phyloP scores from a whole-genome alignment of 2,888 invertebrate species.

The Megastigmus dorsalis region DNA sequence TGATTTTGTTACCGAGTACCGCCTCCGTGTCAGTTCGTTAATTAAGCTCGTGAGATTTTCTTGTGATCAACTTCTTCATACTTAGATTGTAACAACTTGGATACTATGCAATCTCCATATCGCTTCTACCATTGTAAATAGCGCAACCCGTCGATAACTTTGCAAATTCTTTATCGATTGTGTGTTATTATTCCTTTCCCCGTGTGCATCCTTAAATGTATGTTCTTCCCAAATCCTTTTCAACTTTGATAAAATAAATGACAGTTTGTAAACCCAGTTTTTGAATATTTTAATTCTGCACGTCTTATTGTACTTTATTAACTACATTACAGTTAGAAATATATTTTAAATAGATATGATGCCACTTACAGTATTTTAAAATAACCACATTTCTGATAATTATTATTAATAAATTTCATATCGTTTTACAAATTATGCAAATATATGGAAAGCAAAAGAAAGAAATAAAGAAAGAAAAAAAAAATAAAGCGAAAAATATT shows the following conservation, averaged over 20 bases:
- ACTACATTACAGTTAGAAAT: too few species aligned
- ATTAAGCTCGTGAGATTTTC: too few species aligned
- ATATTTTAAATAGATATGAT: too few species aligned
- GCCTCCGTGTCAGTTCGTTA: too few species aligned
- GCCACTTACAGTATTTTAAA: not conserved
- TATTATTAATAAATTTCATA: too few species aligned
- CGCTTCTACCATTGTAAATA: constrained; percentile 26
- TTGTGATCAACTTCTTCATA: not conserved
- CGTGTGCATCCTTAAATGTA: not conserved
- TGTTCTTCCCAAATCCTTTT: not conserved
- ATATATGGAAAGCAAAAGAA: too few species aligned
- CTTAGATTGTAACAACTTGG: not conserved
- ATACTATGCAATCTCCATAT: not conserved
- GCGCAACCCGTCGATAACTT: constrained; percentile 9
- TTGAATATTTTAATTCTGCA: not conserved
- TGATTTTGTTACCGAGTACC: too few species aligned
- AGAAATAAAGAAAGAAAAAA: too few species aligned
- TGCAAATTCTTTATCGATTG: not conserved
- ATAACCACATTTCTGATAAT: too few species aligned
- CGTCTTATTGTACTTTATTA: too few species aligned
- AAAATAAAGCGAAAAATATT: too few species aligned
- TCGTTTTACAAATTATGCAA: too few species aligned
- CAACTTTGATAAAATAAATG: constrained; percentile 31
- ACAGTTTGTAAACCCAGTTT: not conserved
- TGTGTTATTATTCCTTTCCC: not conserved